These are phyloP conservation scores for Argyrosomus japonicus DNA, from an alignment of 2,113 vertebrate genomes.

Conservation along the genomic window DNA sequence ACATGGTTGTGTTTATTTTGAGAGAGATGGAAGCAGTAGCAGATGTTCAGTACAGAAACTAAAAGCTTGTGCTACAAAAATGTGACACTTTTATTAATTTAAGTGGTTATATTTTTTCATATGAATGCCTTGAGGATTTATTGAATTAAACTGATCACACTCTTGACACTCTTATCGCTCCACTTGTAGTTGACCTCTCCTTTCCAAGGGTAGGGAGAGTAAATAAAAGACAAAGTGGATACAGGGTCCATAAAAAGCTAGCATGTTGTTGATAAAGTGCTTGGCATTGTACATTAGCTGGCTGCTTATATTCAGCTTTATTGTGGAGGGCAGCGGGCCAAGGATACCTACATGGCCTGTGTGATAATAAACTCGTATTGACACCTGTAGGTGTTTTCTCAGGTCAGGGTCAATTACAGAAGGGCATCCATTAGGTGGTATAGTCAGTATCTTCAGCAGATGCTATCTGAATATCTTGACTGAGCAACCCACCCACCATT, in stretches of 20 bases:
- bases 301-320: slow-evolving; percentile 21
- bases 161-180: not conserved
- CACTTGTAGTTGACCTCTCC: slow-evolving; percentile 15
- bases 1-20: slow-evolving; percentile 1
- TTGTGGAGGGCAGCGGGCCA: slow-evolving; percentile 19
- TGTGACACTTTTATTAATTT: not conserved
- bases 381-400: slow-evolving; percentile 3
- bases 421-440: not conserved
- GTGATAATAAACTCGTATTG: not conserved
- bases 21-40: slow-evolving; percentile 5
- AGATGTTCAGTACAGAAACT: slow-evolving; percentile 23
- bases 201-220: slow-evolving; percentile 28
- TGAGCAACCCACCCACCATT: not conserved
- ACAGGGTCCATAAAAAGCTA: slow-evolving; percentile 37
- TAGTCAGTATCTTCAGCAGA: not conserved
- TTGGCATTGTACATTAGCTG: slow-evolving; percentile 18
- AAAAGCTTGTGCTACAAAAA: not conserved
- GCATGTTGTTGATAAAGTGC: slow-evolving; percentile 27
- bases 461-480: not conserved
- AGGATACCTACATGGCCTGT: slow-evolving; percentile 14
- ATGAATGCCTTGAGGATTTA: too few species aligned
- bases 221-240: slow-evolving; percentile 13
- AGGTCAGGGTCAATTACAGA: slow-evolving; percentile 8
- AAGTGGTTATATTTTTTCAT: not conserved
- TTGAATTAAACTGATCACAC: not conserved